These are phyloP conservation scores for Mesembrinibis cayennensis DNA, from an alignment of 2,113 vertebrate species.

Conservation along the genomic window DNA sequence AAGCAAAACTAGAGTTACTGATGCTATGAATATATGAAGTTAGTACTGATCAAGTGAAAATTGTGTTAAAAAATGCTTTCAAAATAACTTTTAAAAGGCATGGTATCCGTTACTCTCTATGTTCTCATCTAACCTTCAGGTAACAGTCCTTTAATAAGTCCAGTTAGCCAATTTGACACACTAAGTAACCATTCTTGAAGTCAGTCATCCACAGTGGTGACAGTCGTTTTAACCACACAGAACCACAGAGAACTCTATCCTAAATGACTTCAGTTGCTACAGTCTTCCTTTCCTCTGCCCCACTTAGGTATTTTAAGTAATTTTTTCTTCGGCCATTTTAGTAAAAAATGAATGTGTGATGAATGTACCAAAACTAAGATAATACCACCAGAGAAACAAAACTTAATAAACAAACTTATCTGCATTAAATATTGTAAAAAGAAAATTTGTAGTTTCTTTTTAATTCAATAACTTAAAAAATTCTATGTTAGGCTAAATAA, in stretches of 20 bases:
- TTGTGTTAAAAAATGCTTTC: neutral
- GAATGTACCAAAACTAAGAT: neutral
- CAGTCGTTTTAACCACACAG: neutral
- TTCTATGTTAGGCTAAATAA: neutral
- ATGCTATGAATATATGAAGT: neutral
- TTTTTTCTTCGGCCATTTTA: neutral
- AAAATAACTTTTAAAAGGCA: neutral
- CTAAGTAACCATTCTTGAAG: neutral
- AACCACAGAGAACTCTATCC: neutral
- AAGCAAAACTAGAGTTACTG: neutral
- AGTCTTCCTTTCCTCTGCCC: neutral
- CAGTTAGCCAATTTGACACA: neutral
- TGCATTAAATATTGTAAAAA: neutral
- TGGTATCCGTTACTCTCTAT: neutral
- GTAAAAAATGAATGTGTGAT: neutral
- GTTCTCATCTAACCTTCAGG: neutral
- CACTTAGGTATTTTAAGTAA: neutral
- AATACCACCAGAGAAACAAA: neutral
- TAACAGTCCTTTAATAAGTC: neutral
- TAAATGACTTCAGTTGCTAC: neutral
- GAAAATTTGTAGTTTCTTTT: neutral
- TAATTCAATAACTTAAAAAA: neutral
- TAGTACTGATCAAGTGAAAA: neutral
- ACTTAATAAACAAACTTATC: neutral
- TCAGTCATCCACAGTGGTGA: neutral